Evolutionary conservation across 2,113 vertebrate genomes (phyloP).

Genomic region (Amazona vittata): DNA sequence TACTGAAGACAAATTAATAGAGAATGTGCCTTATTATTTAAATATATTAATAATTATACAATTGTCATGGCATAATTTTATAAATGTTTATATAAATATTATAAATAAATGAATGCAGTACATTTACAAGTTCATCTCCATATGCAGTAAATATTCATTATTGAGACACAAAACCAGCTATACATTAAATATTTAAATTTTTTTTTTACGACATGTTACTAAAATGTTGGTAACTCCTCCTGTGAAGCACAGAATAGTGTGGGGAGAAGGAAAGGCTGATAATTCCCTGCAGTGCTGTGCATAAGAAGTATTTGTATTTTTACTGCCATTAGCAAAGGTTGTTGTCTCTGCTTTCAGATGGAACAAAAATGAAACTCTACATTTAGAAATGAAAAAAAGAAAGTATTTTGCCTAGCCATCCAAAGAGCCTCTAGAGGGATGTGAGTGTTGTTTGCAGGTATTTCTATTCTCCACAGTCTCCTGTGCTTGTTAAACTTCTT

Average conservation of each 20-base stretch:
- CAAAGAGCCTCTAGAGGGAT: not conserved
- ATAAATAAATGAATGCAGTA: not conserved
- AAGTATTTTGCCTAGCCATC: not conserved
- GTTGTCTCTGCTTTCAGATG: not conserved
- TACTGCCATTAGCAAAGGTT: not conserved
- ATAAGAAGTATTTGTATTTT: not conserved
- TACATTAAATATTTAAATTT: not conserved
- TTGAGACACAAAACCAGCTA: not conserved
- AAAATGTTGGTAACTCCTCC: not conserved
- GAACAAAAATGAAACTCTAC: not conserved
- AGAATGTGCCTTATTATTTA: not conserved
- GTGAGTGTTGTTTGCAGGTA: not conserved
- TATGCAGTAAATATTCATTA: not conserved
- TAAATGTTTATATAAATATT: not conserved
- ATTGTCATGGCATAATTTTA: not conserved
- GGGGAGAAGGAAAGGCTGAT: not conserved
- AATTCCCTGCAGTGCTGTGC: not conserved
- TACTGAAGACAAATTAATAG: not conserved
- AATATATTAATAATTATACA: not conserved
- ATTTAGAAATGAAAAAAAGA: conserved; percentile 13
- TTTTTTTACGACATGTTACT: not conserved
- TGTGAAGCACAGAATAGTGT: not conserved
- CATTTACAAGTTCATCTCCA: not conserved
- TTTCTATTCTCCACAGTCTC: conserved; percentile 6
- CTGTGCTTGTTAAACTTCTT: not conserved